phyloP scores from a whole-genome alignment of 2,888 invertebrate genomes.

The Liodrosophila aerea region DNA sequence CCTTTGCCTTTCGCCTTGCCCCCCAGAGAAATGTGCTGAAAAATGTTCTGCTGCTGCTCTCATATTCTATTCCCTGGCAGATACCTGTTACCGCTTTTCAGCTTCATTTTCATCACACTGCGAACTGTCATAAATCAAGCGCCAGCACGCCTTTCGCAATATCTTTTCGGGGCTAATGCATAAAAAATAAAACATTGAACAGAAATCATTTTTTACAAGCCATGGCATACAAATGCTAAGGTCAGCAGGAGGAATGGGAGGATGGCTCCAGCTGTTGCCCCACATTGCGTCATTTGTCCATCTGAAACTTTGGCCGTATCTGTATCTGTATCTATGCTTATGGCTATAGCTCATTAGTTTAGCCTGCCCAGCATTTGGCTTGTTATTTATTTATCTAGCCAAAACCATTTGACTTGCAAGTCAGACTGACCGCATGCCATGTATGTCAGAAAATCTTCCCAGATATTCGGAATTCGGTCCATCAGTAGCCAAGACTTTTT shows the following conservation, averaged over 20 bases:
- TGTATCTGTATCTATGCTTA: slow-evolving; percentile 25
- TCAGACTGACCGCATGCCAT: slow-evolving; percentile 37
- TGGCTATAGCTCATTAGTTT: slow-evolving; percentile 45
- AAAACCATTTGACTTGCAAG: slow-evolving; percentile 32
- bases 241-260: background rate
- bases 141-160: slow-evolving; percentile 18
- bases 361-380: slow-evolving; percentile 1
- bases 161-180: slow-evolving; percentile 21
- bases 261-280: slow-evolving; percentile 37
- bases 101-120: too few relatives aligned
- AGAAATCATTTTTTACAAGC: slow-evolving; percentile 7
- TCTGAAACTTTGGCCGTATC: slow-evolving; percentile 3
- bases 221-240: slow-evolving; percentile 22
- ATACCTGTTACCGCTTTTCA: too few relatives aligned
- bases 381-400: slow-evolving; percentile 41
- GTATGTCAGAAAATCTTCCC: slow-evolving; percentile 28
- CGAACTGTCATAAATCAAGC: slow-evolving; percentile 24
- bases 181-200: slow-evolving; percentile 15
- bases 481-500: too few relatives aligned
- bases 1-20: too few relatives aligned
- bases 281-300: slow-evolving; percentile 21
- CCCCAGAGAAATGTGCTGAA: too few relatives aligned
- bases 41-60: too few relatives aligned
- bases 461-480: slow-evolving; percentile 15
- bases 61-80: slow-evolving; percentile 4